Evolutionary conservation across 2,888 invertebrate species (phyloP).

Genomic region (Reticulitermes lucifugus): DNA sequence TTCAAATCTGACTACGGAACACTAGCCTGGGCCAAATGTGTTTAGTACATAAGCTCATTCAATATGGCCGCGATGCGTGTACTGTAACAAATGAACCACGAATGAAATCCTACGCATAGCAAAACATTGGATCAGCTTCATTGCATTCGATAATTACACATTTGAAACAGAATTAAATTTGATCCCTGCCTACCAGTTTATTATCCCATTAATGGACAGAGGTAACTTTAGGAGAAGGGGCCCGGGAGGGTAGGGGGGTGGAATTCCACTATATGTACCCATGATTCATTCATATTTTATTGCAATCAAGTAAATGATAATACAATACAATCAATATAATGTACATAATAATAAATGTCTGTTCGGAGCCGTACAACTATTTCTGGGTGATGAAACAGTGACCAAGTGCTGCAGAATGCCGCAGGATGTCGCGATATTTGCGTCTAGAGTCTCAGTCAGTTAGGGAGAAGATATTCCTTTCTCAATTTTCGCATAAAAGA

Average conservation of each 20-base stretch:
- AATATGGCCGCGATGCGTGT: conserved; percentile 1
- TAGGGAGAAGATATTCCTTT: no score
- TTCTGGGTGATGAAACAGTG: no score
- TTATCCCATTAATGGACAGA: conserved; percentile 21
- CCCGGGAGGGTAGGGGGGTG: neutral
- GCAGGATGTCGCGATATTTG: no score
- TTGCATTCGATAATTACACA: conserved; percentile 21
- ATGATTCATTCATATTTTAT: neutral
- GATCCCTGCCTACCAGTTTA: neutral
- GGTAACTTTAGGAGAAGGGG: neutral
- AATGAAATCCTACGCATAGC: neutral
- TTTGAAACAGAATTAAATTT: conserved; percentile 23
- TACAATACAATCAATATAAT: neutral
- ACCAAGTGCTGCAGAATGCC: no score
- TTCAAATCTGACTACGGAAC: neutral
- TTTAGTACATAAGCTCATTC: neutral
- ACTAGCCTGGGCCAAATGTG: neutral
- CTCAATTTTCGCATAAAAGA: no score
- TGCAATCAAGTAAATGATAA: conserved; percentile 6
- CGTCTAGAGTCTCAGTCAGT: no score
- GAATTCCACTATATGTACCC: neutral
- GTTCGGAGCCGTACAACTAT: no score
- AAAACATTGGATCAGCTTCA: conserved; percentile 10
- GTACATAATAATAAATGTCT: neutral
- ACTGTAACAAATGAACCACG: conserved; percentile 9